Percentiles rank a stretch among this genome's conserved stretches.
Conservation (phyloP, 2,797 vertebrate genomes). For the Protosalanx chinensis region DNA sequence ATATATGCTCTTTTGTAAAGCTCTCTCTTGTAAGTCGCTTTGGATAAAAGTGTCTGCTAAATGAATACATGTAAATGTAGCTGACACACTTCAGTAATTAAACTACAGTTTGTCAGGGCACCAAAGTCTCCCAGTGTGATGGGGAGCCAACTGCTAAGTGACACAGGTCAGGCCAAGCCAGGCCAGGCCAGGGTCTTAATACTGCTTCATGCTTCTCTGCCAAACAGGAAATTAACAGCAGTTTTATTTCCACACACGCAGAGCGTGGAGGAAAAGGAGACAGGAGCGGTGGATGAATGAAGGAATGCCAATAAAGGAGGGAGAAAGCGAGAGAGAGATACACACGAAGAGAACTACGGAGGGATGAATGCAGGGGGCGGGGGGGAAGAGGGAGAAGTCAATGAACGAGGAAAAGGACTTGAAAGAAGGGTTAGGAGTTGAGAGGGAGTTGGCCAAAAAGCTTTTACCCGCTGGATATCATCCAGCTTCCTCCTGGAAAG, state of each 20-base stretch:
- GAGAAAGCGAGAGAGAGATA: background rate
- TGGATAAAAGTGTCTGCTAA: no score
- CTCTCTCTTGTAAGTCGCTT: no score
- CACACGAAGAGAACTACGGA: background rate
- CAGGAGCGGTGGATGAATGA: background rate
- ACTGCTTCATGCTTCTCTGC: background rate
- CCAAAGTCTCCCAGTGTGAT: background rate
- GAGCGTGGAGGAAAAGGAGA: background rate
- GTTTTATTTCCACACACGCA: conserved; percentile 24
- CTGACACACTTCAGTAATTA: conserved; percentile 5
- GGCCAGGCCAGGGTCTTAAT: conserved; percentile 1
- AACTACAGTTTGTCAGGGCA: background rate
- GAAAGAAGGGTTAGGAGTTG: conserved; percentile 15
- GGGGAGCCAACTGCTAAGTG: background rate
- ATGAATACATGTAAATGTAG: no score
- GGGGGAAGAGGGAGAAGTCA: background rate
- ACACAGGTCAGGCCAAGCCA: background rate
- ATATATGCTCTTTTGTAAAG: no score
- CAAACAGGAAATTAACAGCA: conserved; percentile 44
- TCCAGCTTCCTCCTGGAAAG: conserved; percentile 35
- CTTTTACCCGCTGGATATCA: conserved; percentile 47
- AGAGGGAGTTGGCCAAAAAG: conserved; percentile 23
- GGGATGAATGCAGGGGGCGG: background rate
- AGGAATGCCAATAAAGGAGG: background rate
- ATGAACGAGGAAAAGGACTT: conserved; percentile 4